A percentile compares a stretch with the other conserved stretches of the same genome.
Conservation (phyloP, 2,888 invertebrate species). For the Trichogramma dendrolimi region DNA sequence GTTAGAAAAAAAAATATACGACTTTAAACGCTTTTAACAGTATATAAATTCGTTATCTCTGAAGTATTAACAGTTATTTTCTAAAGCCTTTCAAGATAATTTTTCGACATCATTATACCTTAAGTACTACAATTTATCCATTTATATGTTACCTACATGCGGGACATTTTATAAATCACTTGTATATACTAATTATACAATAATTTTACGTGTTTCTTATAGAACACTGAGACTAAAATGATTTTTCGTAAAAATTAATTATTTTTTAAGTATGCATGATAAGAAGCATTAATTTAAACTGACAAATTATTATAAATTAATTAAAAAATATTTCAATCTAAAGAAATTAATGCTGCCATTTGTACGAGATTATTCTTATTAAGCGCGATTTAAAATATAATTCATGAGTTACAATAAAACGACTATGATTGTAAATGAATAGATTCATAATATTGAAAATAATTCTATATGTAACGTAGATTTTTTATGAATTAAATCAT, state of each 20-base stretch:
- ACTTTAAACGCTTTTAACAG: conserved; percentile 29
- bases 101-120: conserved; percentile 1
- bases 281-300: too few relatives aligned
- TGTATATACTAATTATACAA: too few relatives aligned
- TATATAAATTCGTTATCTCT: conserved; percentile 29
- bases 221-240: too few relatives aligned
- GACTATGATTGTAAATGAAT: conserved; percentile 25
- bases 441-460: too few relatives aligned
- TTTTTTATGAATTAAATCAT: conserved; percentile 36
- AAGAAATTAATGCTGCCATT: conserved; percentile 28
- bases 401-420: conserved; percentile 36
- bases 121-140: conserved; percentile 25
- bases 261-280: too few relatives aligned
- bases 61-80: conserved; percentile 25
- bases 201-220: too few relatives aligned
- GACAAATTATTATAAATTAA: background rate
- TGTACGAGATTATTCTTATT: conserved; percentile 27
- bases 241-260: too few relatives aligned
- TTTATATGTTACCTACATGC: too few relatives aligned
- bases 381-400: conserved; percentile 20
- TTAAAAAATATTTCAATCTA: conserved; percentile 5
- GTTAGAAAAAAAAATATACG: conserved; percentile 29
- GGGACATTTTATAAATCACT: too few relatives aligned
- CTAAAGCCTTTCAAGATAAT: conserved; percentile 1
- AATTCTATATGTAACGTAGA: conserved; percentile 27